phyloP scores from a whole-genome alignment of 2,113 vertebrate genomes.

The Ctenomys sociabilis region DNA sequence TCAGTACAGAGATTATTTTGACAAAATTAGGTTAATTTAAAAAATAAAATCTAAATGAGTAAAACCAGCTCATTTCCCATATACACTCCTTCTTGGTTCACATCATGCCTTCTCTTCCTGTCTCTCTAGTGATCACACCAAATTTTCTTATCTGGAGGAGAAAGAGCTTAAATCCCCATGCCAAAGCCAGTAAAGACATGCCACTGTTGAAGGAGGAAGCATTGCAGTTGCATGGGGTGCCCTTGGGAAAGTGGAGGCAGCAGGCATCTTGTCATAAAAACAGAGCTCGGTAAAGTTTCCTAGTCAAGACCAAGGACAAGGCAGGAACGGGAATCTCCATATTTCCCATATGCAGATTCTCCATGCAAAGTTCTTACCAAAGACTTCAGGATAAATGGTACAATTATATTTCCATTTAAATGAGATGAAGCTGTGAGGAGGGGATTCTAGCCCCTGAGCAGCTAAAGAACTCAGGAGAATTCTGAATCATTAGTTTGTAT shows the following conservation, averaged over 20 bases:
- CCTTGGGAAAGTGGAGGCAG: neutral
- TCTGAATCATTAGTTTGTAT: slow-evolving; percentile 27
- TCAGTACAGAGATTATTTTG: neutral
- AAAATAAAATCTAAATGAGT: neutral
- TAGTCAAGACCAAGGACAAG: neutral
- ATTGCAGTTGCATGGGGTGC: neutral
- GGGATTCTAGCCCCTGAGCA: slow-evolving; percentile 20
- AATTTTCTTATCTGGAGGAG: neutral
- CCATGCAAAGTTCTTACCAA: neutral
- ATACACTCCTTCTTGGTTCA: neutral
- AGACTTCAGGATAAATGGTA: neutral
- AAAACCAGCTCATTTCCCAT: neutral
- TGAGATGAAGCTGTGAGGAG: neutral
- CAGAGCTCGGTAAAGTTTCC: neutral
- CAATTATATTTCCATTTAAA: neutral
- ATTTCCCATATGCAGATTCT: neutral
- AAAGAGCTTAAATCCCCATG: neutral
- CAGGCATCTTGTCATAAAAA: neutral
- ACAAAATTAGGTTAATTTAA: neutral
- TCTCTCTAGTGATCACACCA: neutral
- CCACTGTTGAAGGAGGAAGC: neutral
- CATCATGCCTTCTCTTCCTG: neutral
- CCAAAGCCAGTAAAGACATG: neutral
- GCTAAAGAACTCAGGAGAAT: slow-evolving; percentile 44
- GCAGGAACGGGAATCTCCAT: neutral